Percentiles rank a stretch among this genome's conserved stretches.
phyloP scores from a whole-genome alignment of 2,888 invertebrate species.

The Polia nebulosa region DNA sequence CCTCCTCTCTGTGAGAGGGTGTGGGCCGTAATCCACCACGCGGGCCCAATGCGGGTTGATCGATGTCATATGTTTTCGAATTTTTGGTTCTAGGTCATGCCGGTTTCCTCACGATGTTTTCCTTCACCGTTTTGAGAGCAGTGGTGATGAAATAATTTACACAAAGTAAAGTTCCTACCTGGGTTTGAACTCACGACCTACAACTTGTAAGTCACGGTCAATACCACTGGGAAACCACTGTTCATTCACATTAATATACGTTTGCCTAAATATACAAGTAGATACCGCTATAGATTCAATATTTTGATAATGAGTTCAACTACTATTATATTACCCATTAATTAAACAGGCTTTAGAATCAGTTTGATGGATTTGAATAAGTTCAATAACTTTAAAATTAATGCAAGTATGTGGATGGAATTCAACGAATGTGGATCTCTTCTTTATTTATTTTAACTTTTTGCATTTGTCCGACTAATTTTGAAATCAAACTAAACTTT shows the following conservation, averaged over 20 bases:
- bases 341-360: conserved; percentile 34
- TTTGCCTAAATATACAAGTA: conserved; percentile 13
- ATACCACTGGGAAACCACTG: neutral
- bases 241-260: neutral
- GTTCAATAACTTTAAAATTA: conserved; percentile 35
- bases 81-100: too few species aligned
- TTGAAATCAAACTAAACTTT: too few species aligned
- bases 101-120: too few species aligned
- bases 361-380: conserved; percentile 3
- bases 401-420: neutral
- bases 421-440: neutral
- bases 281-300: conserved; percentile 42
- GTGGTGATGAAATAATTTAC: too few species aligned
- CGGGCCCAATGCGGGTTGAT: too few species aligned
- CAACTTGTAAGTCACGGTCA: too few species aligned
- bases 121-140: too few species aligned
- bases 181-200: too few species aligned
- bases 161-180: too few species aligned
- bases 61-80: too few species aligned
- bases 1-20: too few species aligned
- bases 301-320: conserved; percentile 25
- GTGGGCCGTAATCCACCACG: too few species aligned
- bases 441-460: neutral
- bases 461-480: neutral
- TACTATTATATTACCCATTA: conserved; percentile 12